phyloP scores from a whole-genome alignment of 2,888 invertebrate genomes.

The Thyatira batis region DNA sequence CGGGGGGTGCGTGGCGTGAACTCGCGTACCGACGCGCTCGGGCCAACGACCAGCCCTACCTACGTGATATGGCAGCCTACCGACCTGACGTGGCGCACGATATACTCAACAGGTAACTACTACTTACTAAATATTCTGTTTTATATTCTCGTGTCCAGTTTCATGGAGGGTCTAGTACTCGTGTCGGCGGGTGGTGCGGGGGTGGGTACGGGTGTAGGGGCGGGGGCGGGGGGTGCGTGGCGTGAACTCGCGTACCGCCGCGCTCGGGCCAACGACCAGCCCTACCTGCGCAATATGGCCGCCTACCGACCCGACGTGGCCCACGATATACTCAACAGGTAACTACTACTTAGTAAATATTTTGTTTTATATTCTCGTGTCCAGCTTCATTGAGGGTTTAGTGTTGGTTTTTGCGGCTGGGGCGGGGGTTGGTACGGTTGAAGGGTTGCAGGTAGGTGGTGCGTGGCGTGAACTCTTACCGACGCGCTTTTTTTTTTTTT shows the following conservation, averaged over 20 bases:
- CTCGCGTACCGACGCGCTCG: slow-evolving; percentile 70
- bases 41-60: slow-evolving; percentile 67
- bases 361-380: too few relatives aligned
- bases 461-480: too few relatives aligned
- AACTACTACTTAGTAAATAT: neutral
- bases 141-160: too few relatives aligned
- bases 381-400: too few relatives aligned
- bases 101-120: slow-evolving; percentile 60
- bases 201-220: slow-evolving; percentile 65
- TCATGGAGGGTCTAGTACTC: slow-evolving; percentile 76
- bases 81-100: slow-evolving; percentile 70
- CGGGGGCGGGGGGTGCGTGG: slow-evolving; percentile 66
- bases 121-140: neutral
- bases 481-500: too few relatives aligned
- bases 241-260: slow-evolving; percentile 73
- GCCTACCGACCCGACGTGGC: slow-evolving; percentile 72
- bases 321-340: slow-evolving; percentile 66
- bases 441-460: too few relatives aligned
- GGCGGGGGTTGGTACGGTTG: too few relatives aligned
- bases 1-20: slow-evolving; percentile 71
- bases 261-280: slow-evolving; percentile 65
- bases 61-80: slow-evolving; percentile 71
- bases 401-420: too few relatives aligned
- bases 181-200: slow-evolving; percentile 58
- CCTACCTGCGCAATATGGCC: slow-evolving; percentile 73